Evolutionary conservation across 2,797 vertebrate species (phyloP).

Genomic region (Sebastes matsubarae): DNA sequence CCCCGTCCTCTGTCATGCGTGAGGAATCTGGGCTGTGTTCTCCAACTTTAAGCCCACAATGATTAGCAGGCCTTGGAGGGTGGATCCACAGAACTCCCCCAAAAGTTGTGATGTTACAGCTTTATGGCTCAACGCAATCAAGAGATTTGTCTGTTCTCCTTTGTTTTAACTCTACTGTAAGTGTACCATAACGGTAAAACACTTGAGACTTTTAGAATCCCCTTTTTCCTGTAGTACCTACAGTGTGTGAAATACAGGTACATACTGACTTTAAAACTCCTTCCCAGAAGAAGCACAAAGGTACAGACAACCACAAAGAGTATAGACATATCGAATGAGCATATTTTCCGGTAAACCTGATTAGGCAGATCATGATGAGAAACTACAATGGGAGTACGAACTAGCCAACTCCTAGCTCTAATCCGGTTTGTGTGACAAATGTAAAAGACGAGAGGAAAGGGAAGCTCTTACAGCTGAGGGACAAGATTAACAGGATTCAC

Average conservation of each 20-base stretch:
- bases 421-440: constrained; percentile 12
- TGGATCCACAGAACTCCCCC: constrained; percentile 18
- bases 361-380: neutral
- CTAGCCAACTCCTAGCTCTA: neutral
- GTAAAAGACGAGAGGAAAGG: neutral
- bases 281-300: neutral
- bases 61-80: constrained; percentile 39
- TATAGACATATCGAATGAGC: neutral
- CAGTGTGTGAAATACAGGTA: neutral
- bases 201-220: neutral
- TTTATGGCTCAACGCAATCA: neutral
- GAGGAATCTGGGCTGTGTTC: constrained; percentile 60
- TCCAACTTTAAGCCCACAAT: constrained; percentile 37
- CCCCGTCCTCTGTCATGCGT: constrained; percentile 49
- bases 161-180: neutral
- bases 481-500: constrained; percentile 12
- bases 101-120: neutral
- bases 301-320: neutral
- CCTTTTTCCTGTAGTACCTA: neutral
- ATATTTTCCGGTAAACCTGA: neutral
- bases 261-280: neutral
- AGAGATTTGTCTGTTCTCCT: neutral
- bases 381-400: neutral
- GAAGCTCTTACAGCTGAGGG: neutral
- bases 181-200: neutral